Evolutionary conservation across 2,113 vertebrate species (phyloP), one percentile per base, ranked within the genome.

Genomic region (Otus sunia): DNA sequence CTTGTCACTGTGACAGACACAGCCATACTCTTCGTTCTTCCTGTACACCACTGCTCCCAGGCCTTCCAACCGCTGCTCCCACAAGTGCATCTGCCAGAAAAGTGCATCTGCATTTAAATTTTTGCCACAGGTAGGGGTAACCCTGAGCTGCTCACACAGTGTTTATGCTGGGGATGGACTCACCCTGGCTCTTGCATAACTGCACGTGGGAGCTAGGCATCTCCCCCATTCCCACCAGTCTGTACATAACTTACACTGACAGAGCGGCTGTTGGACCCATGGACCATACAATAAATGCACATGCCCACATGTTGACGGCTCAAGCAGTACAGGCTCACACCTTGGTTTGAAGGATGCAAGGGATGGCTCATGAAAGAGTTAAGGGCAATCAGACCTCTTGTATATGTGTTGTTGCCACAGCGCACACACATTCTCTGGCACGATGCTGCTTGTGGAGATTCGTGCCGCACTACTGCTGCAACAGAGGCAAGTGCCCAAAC

Each of bases 221-320:
- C 50, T 89, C 43, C n/a, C 66, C 26, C 47, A 29, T 6, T 41
- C 78, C 50, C 71, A 77, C 19, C 55, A 25, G 37, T 26, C 75
- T 25, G 15, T 17, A 10, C 1, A 0, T 73, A 80, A 83, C 32
- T 58, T 22, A 62, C 1, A 77, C 45, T 58, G 59, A 58, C 30
- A 22, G 39, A 75, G 78, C 18, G 45, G 36, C 74, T 81, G 30
- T 21, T 62, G 49, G 52, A n/a, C 67, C 59, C 7, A 2, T 2
- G 53, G 53, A 75, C 49, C 41, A 6, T 4, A 9, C 19, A 73
- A 58, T 49, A 80, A 82, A 34, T 60, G 34, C 12, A 1, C 1
- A 0, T 3, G 0, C 9, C 32, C 20, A 2, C 8, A 16, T 5
- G 6, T 1, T 53, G 37, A 56, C 58, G 79, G 69, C 36, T 72